Base-by-base conservation (phyloP, 2,113 vertebrate species). In the Lepisosteus osseus region DNA sequence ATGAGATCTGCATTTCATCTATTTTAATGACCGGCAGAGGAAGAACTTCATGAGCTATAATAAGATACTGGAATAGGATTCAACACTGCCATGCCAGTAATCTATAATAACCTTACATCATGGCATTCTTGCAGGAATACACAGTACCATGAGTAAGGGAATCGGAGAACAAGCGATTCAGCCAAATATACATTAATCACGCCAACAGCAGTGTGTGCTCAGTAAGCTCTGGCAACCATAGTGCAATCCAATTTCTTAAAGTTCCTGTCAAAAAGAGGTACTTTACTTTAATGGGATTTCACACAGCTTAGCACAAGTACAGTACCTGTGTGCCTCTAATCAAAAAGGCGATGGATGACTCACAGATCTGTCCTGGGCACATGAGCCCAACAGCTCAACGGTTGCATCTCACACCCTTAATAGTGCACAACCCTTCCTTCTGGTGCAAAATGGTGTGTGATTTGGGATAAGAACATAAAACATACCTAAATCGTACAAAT, bases 21-120 rank as follows among this genome's bases (percentile, higher is more conserved):
- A 29, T 14, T 41, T 6, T 40, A 59, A 59, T n/a, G 56, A 62
- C 40, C 4, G 40, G 59, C n/a, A 15, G 14, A 64, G n/a, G 11
- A 29, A 64, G 14, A 6, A 51, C 47, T 29, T 29, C 11, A 17
- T 13, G 8, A 40, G 40, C 51, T 62, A 40, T 59, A 42, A 67
- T 64, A 62, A 57, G 59, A 69, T 40, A 54, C 11, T 1, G 15
- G 17, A 63, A 73, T 68, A 44, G 57, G 72, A 61, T 67, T 68
- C 7, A 9, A 70, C 62, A 29, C 29, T 70, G 42, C 43, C 7
- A 51, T 42, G 41, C 14, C 7, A 51, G 5, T 69, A 62, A 70
- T 70, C 59, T 15, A 4, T 29, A 70, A 70, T 64, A 54, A 55
- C 45, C 3, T 54, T 13, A 41, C 69, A 64, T 71, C 69, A 64